Base-by-base conservation (phyloP, 2,113 vertebrate species). In the Loxodonta africana region DNA sequence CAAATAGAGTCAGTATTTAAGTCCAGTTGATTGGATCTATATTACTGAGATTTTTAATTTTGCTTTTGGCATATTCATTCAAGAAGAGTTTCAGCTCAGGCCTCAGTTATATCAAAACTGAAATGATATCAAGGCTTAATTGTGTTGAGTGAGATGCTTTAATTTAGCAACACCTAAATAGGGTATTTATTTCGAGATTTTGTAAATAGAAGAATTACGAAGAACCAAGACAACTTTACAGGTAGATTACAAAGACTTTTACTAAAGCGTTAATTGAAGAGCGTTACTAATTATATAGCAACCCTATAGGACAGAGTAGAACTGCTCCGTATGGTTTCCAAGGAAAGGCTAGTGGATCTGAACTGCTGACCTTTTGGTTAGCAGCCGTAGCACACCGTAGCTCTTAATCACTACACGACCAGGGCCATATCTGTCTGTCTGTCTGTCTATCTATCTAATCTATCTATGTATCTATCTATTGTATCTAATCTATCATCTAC, bases 171-270 rank as follows among this genome's bases (percentile, higher is more conserved):
- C 23, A n/a, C 71, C 30, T 77, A 91, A 78, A 4, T 67, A 76
- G 30, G 44, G 63, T 78, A 37, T 88, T 86, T 83, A 77, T 76
- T 57, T 63, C 88, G 88, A 67, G 73, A 94, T 11, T 83, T 67
- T 91, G 53, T 53, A 71, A 90, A 88, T 30, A 15, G 18, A 46
- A 83, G 48, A 90, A 37, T 57, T n/a, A 53, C 87, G 60, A 92
- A 71, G 83, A 73, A 83, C 30, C 6, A 15, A 87, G 84, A 83
- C 44, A 88, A 60, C 30, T 76, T 71, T 69, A 3, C 76, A 91
- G n/a, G 87, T 88, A 28, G 44, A 71, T 81, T 37, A 60, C 23
- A 28, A 62, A 21, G 9, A 53, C 15, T 88, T 81, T 95, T 85
- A 62, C 12, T 65, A 74, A 65, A 37, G 8, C 67, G 46, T 82